Base-by-base conservation (phyloP, 1,140 invertebrate species). In the Leptinotarsa lineolata region DNA sequence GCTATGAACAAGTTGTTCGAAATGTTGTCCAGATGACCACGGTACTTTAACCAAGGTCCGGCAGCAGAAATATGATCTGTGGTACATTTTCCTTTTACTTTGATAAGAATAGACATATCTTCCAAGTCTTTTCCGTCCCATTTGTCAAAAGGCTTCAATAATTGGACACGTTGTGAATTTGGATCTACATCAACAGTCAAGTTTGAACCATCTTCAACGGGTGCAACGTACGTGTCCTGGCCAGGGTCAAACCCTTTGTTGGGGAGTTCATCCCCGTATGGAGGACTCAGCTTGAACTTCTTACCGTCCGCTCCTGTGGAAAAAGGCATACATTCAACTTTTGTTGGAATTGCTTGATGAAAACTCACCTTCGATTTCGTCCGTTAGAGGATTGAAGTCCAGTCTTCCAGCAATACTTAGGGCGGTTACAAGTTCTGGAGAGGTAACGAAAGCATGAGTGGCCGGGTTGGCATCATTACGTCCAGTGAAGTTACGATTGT, bases 1-100 rank as follows among this genome's bases (percentile, higher is more conserved):
- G 95, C 96, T 83, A 99, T 97, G 80, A 99, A 97, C 91, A 99
- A 93, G 80, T 99, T 99, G 86, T 99, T 99, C 30, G 98, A 99
- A 84, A 99, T 99, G 85, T 99, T 99, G 83, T 99, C 98, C 79
- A 99, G 90, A 87, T 99, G 98, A 61, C 98, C 98, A 84, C 98
- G 90, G 87, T 97, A 99, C 86, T 99, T 99, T 5, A 99, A 90
- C 98, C 98, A 99, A 64, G 97, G 97, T 70, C 98, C 98, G 82
- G 98, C 98, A 15, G 97, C 96, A 45, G 96, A 98, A 84, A 99
- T 99, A 86, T 99, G 97, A 90, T 99, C 97, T 30, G 97, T 99
- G 67, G 97, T 99, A 84, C 97, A 99, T 86, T 99, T 99, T 78
- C 97, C 97, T 88, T 97, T 97, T 1, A 97, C 95, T 89, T 99